Conservation (phyloP, 1,140 invertebrate genomes). For the Helicorthomorpha holstii region DNA sequence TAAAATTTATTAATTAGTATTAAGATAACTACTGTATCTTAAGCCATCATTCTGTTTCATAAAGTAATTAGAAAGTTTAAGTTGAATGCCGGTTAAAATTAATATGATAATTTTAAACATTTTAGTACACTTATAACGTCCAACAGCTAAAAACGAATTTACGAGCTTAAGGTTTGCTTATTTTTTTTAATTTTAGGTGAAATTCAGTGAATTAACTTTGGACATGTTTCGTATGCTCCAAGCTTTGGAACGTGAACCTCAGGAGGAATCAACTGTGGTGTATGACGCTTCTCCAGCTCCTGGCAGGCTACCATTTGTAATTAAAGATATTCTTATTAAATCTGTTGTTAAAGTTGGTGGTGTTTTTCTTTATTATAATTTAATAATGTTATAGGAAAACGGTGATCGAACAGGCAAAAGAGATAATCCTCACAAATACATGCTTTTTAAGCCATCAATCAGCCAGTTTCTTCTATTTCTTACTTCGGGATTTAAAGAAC, state of each 20-base stretch:
- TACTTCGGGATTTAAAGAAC: constrained; percentile 82
- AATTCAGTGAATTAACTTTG: constrained; percentile 92
- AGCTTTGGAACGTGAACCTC: constrained; percentile 78
- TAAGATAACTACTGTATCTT: not conserved
- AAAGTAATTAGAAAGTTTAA: too few species aligned
- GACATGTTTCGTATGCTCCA: constrained; percentile 98
- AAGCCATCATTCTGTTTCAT: too few species aligned
- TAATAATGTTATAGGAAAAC: constrained; percentile 46
- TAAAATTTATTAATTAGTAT: not conserved
- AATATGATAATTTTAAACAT: too few species aligned
- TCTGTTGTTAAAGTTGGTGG: too few species aligned
- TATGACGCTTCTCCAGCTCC: constrained; percentile 74
- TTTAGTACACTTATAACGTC: too few species aligned
- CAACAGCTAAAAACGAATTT: not conserved
- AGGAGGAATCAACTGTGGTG: constrained; percentile 60
- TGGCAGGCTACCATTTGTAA: constrained; percentile 39
- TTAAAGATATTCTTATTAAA: not conserved
- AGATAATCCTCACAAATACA: constrained; percentile 93
- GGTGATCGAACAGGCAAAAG: constrained; percentile 38
- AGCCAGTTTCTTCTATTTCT: constrained; percentile 86
- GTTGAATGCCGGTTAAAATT: too few species aligned
- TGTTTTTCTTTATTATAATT: too few species aligned
- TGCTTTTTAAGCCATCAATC: constrained; percentile 87
- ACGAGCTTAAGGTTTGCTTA: too few species aligned
- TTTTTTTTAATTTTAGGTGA: constrained; percentile 39